phyloP scores from a whole-genome alignment of 2,113 vertebrate species.

The Sinocyclocheilus maitianheensis region DNA sequence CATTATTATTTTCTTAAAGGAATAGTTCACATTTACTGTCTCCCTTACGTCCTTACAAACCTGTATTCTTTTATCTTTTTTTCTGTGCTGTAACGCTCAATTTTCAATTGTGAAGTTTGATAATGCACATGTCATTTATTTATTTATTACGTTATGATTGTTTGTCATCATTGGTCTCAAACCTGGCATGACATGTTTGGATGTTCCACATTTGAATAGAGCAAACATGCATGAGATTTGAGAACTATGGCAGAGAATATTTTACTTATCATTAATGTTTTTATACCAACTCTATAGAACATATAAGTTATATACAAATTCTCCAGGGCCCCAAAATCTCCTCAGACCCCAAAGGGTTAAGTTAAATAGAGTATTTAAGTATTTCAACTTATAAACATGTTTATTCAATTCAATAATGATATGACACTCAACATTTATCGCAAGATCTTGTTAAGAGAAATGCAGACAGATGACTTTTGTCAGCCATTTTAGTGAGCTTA shows the following conservation, averaged over 20 bases:
- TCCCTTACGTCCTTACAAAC: background rate
- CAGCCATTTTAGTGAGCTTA: background rate
- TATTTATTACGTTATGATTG: background rate
- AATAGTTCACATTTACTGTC: background rate
- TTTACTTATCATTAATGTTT: background rate
- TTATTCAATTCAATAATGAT: background rate
- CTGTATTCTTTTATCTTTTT: background rate
- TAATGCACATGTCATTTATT: background rate
- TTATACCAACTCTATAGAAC: background rate
- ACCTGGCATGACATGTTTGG: background rate
- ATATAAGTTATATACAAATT: background rate
- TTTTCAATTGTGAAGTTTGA: slow-evolving; percentile 2
- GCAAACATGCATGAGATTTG: background rate
- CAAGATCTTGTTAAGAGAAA: background rate
- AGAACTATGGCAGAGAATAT: background rate
- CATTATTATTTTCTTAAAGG: slow-evolving; percentile 15
- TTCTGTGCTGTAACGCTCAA: background rate
- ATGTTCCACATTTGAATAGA: background rate
- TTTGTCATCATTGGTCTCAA: background rate
- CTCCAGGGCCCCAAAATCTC: too few relatives aligned
- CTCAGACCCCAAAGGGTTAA: too few relatives aligned
- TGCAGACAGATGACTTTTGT: background rate
- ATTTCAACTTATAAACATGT: background rate
- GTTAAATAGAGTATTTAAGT: too few relatives aligned
- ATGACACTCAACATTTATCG: background rate